A percentile compares a stretch with the other conserved stretches of the same genome.
Evolutionary conservation across 1,140 invertebrate genomes (phyloP).

Genomic region (Zaprionus ornatus): DNA sequence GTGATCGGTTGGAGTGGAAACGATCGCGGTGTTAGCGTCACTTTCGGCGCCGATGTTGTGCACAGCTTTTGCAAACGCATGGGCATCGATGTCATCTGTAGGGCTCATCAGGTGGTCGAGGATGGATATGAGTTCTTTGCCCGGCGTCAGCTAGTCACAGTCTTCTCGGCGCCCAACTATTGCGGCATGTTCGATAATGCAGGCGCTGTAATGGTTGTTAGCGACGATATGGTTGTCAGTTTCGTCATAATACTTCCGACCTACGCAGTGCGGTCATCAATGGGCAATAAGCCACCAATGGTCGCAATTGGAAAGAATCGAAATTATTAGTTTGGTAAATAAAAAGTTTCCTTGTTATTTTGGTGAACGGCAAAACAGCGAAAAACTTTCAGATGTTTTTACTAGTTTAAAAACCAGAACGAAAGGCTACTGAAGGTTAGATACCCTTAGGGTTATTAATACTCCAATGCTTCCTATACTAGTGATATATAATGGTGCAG

Average conservation of each 20-base stretch:
- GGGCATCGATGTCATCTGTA: constrained; percentile 92
- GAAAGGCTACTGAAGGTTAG: no score
- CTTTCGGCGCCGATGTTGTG: constrained; percentile 91
- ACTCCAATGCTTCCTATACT: no score
- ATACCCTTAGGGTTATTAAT: no score
- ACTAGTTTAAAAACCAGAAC: no score
- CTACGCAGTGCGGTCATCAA: neutral
- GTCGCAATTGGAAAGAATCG: constrained; percentile 30
- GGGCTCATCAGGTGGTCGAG: constrained; percentile 95
- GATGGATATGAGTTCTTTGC: constrained; percentile 95
- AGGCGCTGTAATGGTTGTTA: constrained; percentile 97
- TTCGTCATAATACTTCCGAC: constrained; percentile 32
- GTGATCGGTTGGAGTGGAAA: constrained; percentile 93
- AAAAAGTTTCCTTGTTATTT: neutral
- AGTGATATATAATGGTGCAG: no score
- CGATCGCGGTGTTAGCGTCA: constrained; percentile 93
- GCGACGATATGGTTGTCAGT: constrained; percentile 23
- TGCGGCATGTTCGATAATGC: constrained; percentile 95
- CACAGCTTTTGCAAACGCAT: constrained; percentile 91
- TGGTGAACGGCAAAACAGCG: neutral
- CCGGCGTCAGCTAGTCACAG: constrained; percentile 89
- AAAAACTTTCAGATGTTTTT: no score
- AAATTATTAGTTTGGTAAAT: constrained; percentile 22
- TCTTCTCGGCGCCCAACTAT: constrained; percentile 93
- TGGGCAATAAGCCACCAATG: neutral